Percentiles rank a stretch among this genome's conserved stretches.
phyloP scores from a whole-genome alignment of 1,140 invertebrate species.

The Temnothorax nylanderi region DNA sequence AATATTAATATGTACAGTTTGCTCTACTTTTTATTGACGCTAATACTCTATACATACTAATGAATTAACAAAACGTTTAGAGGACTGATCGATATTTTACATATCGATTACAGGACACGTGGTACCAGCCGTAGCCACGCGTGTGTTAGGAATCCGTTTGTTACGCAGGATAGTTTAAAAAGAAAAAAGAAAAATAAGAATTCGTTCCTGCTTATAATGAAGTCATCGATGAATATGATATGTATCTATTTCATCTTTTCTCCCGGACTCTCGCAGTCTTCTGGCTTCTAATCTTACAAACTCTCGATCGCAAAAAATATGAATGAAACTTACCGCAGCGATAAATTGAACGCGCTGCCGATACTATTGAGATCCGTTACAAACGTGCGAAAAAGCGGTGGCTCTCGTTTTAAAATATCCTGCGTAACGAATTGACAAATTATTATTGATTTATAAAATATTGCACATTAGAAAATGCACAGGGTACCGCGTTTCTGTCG shows the following conservation, averaged over 20 bases:
- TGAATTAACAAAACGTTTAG: slow-evolving; percentile 48
- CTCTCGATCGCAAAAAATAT: neutral
- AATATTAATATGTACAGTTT: slow-evolving; percentile 54
- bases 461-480: slow-evolving; percentile 34
- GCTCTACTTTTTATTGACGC: slow-evolving; percentile 4
- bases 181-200: neutral
- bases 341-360: slow-evolving; percentile 9
- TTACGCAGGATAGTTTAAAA: slow-evolving; percentile 35
- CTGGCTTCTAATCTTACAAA: neutral
- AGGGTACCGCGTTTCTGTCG: neutral
- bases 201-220: neutral
- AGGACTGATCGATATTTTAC: slow-evolving; percentile 28
- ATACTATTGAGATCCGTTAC: neutral
- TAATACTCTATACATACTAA: slow-evolving; percentile 18
- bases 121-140: neutral
- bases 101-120: slow-evolving; percentile 2
- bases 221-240: slow-evolving; percentile 14
- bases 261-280: neutral
- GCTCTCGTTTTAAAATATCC: slow-evolving; percentile 38
- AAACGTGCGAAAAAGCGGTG: slow-evolving; percentile 4
- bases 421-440: slow-evolving; percentile 35
- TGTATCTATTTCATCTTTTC: slow-evolving; percentile 30
- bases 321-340: neutral
- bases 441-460: slow-evolving; percentile 25
- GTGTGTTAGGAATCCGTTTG: slow-evolving; percentile 1